phyloP scores from a whole-genome alignment of 2,888 invertebrate species.

The Ophion slaviceki region DNA sequence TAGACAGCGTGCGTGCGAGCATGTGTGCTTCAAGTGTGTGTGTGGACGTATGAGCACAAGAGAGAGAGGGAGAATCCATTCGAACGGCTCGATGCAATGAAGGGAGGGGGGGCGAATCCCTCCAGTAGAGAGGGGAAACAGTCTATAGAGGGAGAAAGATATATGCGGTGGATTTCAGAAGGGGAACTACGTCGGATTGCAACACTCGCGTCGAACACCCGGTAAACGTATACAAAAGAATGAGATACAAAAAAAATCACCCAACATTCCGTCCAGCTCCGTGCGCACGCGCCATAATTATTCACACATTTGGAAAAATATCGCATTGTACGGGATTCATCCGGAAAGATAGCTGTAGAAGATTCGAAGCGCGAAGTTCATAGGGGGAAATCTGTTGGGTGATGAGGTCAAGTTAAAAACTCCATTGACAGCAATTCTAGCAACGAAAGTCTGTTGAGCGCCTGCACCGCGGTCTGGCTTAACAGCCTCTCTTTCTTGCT shows the following conservation, averaged over 20 bases:
- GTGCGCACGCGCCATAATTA: neutral
- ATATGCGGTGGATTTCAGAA: conserved; percentile 67
- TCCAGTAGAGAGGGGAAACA: conserved; percentile 33
- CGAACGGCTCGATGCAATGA: conserved; percentile 68
- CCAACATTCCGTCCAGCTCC: neutral
- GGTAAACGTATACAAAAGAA: conserved; percentile 56
- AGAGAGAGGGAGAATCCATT: conserved; percentile 64
- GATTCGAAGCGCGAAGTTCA: neutral
- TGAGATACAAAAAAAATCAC: conserved; percentile 21
- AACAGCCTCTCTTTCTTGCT: too few relatives aligned
- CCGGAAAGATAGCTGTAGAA: neutral
- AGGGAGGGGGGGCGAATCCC: conserved; percentile 60
- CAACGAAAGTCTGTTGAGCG: too few relatives aligned
- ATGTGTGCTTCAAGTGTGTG: conserved; percentile 19
- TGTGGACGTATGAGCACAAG: conserved; percentile 26
- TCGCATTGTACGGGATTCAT: neutral
- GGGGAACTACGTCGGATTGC: conserved; percentile 72
- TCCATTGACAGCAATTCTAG: too few relatives aligned
- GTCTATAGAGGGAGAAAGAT: conserved; percentile 27
- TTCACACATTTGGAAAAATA: neutral
- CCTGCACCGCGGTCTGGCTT: too few relatives aligned
- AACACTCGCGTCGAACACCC: conserved; percentile 68
- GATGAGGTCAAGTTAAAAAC: too few relatives aligned
- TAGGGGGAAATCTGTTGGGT: neutral
- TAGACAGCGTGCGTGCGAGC: conserved; percentile 25